These are phyloP conservation scores for Prunella strophiata DNA, from an alignment of 2,797 vertebrate species.

Conservation along the genomic window DNA sequence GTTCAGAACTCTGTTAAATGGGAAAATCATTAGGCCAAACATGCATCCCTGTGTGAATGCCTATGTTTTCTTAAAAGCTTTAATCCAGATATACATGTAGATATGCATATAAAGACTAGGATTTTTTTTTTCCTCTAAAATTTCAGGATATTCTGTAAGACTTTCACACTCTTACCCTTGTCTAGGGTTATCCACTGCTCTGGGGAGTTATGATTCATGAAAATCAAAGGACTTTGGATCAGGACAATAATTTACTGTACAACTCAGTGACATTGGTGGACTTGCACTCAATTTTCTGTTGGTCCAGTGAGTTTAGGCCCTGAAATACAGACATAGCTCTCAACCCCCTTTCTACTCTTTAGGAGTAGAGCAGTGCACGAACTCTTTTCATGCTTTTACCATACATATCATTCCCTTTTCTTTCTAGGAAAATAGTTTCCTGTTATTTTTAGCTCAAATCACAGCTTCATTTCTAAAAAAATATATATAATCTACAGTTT, in stretches of 20 bases:
- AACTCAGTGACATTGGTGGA: neutral
- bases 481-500: neutral
- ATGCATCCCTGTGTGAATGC: neutral
- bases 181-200: neutral
- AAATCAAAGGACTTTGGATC: neutral
- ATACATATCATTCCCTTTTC: neutral
- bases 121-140: neutral
- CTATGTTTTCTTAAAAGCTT: neutral
- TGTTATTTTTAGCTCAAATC: conserved; percentile 58
- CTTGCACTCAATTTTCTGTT: neutral
- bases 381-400: conserved; percentile 6
- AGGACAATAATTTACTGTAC: neutral
- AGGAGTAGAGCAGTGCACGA: neutral
- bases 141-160: neutral
- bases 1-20: neutral
- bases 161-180: neutral
- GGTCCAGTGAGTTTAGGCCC: neutral
- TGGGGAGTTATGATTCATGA: neutral
- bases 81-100: neutral
- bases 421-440: conserved; percentile 38
- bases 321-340: neutral
- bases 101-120: neutral
- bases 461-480: neutral
- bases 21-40: neutral
- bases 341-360: neutral